phyloP scores from a whole-genome alignment of 1,140 invertebrate genomes.

The Neoseiulus cucumeris region DNA sequence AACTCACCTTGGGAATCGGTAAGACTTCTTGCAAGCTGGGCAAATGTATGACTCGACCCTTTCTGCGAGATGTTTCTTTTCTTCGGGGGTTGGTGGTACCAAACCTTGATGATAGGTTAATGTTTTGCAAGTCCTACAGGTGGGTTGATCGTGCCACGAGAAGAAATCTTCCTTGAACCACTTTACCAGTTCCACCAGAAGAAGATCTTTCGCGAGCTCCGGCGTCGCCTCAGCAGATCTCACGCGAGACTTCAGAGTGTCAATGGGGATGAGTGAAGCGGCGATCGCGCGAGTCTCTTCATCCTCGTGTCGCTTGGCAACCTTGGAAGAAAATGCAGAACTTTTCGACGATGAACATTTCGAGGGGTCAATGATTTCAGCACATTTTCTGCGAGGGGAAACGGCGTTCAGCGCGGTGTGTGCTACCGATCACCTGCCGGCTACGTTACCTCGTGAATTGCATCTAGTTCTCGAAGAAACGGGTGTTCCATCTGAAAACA shows the following conservation, averaged over 20 bases:
- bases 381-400: not conserved
- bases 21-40: constrained; percentile 31
- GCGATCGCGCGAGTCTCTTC: not conserved
- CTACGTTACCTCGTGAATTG: not conserved
- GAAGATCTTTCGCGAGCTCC: constrained; percentile 40
- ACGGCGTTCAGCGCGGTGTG: not conserved
- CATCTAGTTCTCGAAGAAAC: constrained; percentile 10
- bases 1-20: constrained; percentile 49
- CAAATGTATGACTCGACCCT: constrained; percentile 36
- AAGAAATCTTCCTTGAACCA: constrained; percentile 91
- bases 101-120: constrained; percentile 24
- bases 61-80: constrained; percentile 26
- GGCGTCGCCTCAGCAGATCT: not conserved
- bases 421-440: not conserved
- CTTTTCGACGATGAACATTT: not conserved
- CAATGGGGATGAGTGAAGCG: not conserved
- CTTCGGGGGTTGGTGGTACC: constrained; percentile 24
- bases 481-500: constrained; percentile 16
- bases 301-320: not conserved
- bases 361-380: not conserved
- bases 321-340: not conserved
- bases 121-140: constrained; percentile 35
- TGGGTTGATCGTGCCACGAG: constrained; percentile 58
- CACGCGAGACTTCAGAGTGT: constrained; percentile 1
- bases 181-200: constrained; percentile 51